phyloP scores from a whole-genome alignment of 2,797 vertebrate genomes.

The Heteromormyrus szaboi region DNA sequence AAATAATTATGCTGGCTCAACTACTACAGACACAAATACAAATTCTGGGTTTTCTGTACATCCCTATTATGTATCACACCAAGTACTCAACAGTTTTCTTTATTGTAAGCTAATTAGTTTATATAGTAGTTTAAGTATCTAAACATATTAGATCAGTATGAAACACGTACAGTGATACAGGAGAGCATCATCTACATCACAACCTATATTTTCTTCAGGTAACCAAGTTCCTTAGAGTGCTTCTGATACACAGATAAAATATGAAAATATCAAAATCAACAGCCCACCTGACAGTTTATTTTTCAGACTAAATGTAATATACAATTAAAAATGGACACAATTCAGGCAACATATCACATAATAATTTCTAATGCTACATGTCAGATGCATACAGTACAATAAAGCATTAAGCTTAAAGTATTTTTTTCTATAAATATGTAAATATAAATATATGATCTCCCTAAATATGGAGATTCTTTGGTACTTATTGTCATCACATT shows the following conservation, averaged over 20 bases:
- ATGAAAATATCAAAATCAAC: background rate
- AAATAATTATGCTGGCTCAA: background rate
- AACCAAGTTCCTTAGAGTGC: background rate
- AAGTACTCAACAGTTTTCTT: background rate
- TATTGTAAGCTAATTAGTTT: background rate
- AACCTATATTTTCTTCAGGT: background rate
- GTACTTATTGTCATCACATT: constrained; percentile 35
- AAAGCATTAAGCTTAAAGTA: background rate
- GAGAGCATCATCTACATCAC: background rate
- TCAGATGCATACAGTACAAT: background rate
- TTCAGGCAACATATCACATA: background rate
- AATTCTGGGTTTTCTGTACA: background rate
- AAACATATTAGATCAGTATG: background rate
- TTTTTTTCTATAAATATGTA: background rate
- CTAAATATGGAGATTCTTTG: constrained; percentile 16
- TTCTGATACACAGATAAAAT: background rate
- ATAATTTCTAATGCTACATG: background rate
- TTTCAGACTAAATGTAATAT: background rate
- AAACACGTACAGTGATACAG: background rate
- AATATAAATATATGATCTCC: background rate
- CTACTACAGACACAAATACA: background rate
- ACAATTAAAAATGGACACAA: background rate
- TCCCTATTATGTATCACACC: background rate
- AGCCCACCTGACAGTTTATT: background rate
- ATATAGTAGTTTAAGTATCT: background rate